phyloP scores from a whole-genome alignment of 2,888 invertebrate species.

The Drosophila histrio region DNA sequence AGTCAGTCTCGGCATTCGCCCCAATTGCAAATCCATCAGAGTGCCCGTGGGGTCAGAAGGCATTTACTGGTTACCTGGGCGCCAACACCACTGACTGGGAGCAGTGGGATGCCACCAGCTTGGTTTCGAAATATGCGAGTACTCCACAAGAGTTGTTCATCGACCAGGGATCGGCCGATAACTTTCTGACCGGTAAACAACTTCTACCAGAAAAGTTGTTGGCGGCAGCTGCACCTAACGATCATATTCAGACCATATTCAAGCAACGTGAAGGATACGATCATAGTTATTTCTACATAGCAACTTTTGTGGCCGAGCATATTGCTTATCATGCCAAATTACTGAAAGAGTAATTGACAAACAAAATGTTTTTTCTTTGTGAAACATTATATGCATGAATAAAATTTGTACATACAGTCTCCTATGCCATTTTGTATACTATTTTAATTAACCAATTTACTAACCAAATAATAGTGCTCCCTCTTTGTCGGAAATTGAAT shows the following conservation, averaged over 20 bases:
- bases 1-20: constrained; percentile 96
- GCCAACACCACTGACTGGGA: constrained; percentile 88
- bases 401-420: constrained; percentile 26
- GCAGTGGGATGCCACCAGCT: constrained; percentile 94
- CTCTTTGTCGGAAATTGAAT: too few relatives aligned
- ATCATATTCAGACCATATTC: constrained; percentile 88
- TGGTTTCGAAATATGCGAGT: constrained; percentile 93
- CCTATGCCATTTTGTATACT: not conserved
- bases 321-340: constrained; percentile 94
- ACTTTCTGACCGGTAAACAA: constrained; percentile 90
- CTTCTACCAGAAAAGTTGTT: constrained; percentile 93
- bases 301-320: constrained; percentile 96
- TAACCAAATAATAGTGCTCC: too few relatives aligned
- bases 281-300: constrained; percentile 97
- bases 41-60: constrained; percentile 95
- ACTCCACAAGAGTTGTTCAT: constrained; percentile 93
- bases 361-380: constrained; percentile 2
- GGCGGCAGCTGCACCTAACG: constrained; percentile 82
- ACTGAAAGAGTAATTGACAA: constrained; percentile 85
- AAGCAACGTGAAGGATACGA: constrained; percentile 94
- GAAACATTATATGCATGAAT: constrained; percentile 16
- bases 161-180: constrained; percentile 94
- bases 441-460: too few relatives aligned
- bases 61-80: constrained; percentile 92
- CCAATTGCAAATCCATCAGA: constrained; percentile 95